Evolutionary conservation across 2,797 vertebrate genomes (phyloP), one percentile per base, ranked within the genome.

Genomic region (Rhynchotus rufescens): DNA sequence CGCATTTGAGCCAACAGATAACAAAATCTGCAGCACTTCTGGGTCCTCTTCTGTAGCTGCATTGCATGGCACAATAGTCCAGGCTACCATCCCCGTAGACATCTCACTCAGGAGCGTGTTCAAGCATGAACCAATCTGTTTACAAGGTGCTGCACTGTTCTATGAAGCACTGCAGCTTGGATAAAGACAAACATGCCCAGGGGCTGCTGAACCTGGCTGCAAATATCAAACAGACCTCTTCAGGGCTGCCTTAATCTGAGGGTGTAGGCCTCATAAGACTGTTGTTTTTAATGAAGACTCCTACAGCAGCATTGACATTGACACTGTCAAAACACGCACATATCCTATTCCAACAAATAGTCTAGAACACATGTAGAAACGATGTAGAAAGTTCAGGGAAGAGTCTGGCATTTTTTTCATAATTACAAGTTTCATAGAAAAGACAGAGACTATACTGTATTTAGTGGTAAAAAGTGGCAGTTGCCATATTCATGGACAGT

Each of bases 41-140:
- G 6, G 12, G 0, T 3, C 22, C 30, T 56, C 28, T 34, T 10
- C 10, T 25, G 25, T 34, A 56, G 45, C 6, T 3, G 0, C 14
- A 19, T n/a, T n/a, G 16, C 52, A 36, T 22, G 60, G 7, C 0
- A 0, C 1, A 1, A 6, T 40, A 28, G 3, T 22, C 30, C 7
- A 6, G 15, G 15, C 34, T 68, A 49, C 25, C 78, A 78, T 32
- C 21, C 19, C 22, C 19, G 1, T 40, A 2, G 32, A 77, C 26
- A 74, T 10, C 3, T 2, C 21, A 23, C 4, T 11, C 3, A 2
- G 26, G 2, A 73, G 0, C 2, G 0, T 49, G 36, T 22, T 28
- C n/a, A 59, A 66, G 20, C 51, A 34, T 12, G 36, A 60, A 44
- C 12, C 60, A 68, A 17, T 5, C 28, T n/a, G 76, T 40, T 40